These are phyloP conservation scores for Drosophila kokeensis DNA, from an alignment of 2,888 invertebrate genomes.

Conservation along the genomic window DNA sequence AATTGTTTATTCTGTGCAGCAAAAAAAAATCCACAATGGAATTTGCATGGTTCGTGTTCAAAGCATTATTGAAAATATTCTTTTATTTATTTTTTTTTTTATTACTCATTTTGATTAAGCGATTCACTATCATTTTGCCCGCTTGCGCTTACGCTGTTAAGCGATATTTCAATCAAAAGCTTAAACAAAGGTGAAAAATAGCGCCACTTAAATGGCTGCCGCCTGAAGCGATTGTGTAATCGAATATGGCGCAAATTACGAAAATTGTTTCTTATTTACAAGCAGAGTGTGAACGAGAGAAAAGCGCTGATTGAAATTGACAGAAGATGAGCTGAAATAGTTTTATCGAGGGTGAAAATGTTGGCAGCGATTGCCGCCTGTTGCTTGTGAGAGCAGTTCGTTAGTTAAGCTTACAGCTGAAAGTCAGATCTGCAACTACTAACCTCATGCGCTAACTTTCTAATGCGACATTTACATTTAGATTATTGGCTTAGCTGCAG, in stretches of 20 bases:
- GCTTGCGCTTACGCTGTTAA: constrained; percentile 29
- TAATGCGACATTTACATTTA: not conserved
- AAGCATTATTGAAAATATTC: constrained; percentile 23
- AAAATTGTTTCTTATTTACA: not conserved
- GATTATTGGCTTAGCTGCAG: not conserved
- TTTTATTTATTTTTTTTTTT: constrained; percentile 20
- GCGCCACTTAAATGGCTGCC: constrained; percentile 2
- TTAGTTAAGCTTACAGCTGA: not conserved
- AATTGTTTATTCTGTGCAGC: constrained; percentile 45
- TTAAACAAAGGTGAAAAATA: constrained; percentile 1
- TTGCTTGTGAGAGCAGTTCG: not conserved
- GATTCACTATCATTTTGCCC: constrained; percentile 2
- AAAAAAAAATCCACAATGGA: constrained; percentile 32
- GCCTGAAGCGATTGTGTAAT: not conserved
- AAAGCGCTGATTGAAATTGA: not conserved
- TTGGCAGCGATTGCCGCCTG: not conserved
- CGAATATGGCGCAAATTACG: not conserved
- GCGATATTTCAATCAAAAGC: constrained; percentile 25
- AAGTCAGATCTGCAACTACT: not conserved
- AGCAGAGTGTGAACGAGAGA: not conserved
- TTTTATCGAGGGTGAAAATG: not conserved
- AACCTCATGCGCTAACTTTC: not conserved
- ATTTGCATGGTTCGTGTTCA: constrained; percentile 17
- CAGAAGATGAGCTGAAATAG: not conserved
- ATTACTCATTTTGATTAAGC: constrained; percentile 11